Conservation (phyloP, 2,797 vertebrate genomes). For the Spheniscus humboldti region DNA sequence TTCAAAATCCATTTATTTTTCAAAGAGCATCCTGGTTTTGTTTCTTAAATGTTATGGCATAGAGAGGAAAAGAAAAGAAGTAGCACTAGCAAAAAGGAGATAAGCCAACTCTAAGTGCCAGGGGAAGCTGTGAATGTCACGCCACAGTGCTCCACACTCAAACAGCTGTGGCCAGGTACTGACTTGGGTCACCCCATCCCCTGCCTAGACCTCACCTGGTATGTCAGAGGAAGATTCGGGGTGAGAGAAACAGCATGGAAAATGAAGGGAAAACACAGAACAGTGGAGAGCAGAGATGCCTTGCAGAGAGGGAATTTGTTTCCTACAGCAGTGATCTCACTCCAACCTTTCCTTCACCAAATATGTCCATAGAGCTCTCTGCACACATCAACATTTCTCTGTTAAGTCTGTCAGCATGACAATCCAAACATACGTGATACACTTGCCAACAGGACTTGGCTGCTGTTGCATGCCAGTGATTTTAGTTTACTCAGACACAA, state of each 20-base stretch:
- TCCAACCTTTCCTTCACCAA: not conserved
- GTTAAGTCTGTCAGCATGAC: not conserved
- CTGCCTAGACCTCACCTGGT: not conserved
- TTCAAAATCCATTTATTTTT: not conserved
- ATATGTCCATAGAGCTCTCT: not conserved
- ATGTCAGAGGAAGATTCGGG: not conserved
- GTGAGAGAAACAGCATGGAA: not conserved
- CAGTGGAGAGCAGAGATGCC: not conserved
- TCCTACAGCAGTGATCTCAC: not conserved
- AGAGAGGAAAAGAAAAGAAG: not conserved
- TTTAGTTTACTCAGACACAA: not conserved
- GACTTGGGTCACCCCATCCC: not conserved
- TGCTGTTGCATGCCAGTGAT: not conserved
- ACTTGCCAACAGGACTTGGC: not conserved
- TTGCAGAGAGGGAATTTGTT: not conserved
- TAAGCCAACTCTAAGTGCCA: not conserved
- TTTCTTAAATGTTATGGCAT: not conserved
- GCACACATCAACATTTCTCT: not conserved
- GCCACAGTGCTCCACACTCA: not conserved
- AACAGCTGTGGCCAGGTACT: not conserved
- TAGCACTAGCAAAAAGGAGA: not conserved
- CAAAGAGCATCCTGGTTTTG: not conserved
- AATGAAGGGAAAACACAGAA: not conserved
- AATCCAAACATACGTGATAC: not conserved
- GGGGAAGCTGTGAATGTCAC: not conserved